Percentiles rank a stretch among this genome's conserved stretches.
These are phyloP conservation scores for Hypocryptadius cinnamomeus DNA, from an alignment of 2,113 vertebrate genomes.

Conservation along the genomic window DNA sequence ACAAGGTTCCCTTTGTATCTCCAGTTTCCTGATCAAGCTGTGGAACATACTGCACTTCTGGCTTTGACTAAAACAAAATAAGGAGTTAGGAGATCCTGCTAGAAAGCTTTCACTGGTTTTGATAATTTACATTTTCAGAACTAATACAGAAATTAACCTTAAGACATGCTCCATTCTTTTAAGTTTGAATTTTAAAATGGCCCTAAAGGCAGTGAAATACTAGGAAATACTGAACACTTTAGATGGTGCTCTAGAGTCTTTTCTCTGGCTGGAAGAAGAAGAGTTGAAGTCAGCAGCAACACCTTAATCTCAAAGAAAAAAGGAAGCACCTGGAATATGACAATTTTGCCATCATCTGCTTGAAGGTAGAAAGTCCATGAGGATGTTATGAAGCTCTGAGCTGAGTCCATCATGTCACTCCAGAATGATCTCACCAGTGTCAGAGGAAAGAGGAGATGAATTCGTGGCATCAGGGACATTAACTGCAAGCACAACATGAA, in stretches of 20 bases:
- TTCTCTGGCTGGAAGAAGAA: neutral
- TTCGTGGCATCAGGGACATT: slow-evolving; percentile 90
- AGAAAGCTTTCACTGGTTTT: neutral
- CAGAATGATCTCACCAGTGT: slow-evolving; percentile 88
- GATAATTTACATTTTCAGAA: neutral
- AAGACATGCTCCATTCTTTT: neutral
- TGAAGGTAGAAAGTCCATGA: slow-evolving; percentile 98
- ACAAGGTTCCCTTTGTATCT: slow-evolving; percentile 68
- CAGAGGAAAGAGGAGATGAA: slow-evolving; percentile 91
- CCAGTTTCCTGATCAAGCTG: slow-evolving; percentile 75
- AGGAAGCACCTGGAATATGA: slow-evolving; percentile 89
- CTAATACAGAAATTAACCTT: neutral
- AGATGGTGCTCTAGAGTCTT: neutral
- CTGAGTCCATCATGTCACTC: slow-evolving; percentile 93
- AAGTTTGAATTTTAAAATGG: neutral
- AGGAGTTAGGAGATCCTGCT: neutral
- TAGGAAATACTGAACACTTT: neutral
- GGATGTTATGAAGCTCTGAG: slow-evolving; percentile 91
- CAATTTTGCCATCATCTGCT: slow-evolving; percentile 92
- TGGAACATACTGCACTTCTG: slow-evolving; percentile 84
- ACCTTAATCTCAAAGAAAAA: neutral
- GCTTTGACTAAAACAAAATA: slow-evolving; percentile 79
- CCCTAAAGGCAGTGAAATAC: neutral
- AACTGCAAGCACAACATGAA: slow-evolving; percentile 70
- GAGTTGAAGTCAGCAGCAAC: neutral